Evolutionary conservation across 2,113 vertebrate genomes (phyloP), one percentile per base, ranked within the genome.

Genomic region (Semnopithecus entellus): DNA sequence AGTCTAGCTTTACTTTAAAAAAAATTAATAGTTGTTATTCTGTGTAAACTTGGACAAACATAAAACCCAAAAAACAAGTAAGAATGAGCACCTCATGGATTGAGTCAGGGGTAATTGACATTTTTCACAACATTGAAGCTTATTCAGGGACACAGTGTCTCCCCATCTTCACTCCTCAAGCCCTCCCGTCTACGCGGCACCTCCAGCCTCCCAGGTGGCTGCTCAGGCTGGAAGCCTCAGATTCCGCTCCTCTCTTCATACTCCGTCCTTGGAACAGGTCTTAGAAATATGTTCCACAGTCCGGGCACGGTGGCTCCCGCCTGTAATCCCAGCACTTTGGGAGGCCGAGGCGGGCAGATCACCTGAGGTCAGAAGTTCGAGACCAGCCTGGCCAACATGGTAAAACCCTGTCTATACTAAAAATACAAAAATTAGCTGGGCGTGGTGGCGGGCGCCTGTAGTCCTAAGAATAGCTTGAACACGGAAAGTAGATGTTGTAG

Each of bases 371-470:
- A 55, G 52, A 20, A 30, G 27, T 64, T 30, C 2, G 6, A 64
- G 61, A 64, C 61, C 27, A 64, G 61, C 61, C 61, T 64, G 61
- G 27, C 5, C 61, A 64, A 30, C 61, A 64, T 64, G 61, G 61
- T 64, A 27, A 64, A 30, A 30, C 11, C 61, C 12, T 13, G 61
- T 64, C 61, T 64, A 0, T 30, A 64, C 0, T 30, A 64, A 64
- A 64, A 64, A 30, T 64, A 0, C 27, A 64, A 30, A 64, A 64
- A 64, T 1, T 64, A 64, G 25, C 61, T 27, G 30, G 61, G 0
- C 27, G 0, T 64, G 61, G 27, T 64, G 61, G 61, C 0, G 0
- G 61, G 27, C 0, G 11, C 61, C 61, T 30, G 13, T 30, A 64
- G 27, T 64, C 61, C 61, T 30, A 27, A 64, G 61, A 64, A 64